Conservation (phyloP, 2,888 invertebrate genomes). For the Chrysomela aeneicollis region DNA sequence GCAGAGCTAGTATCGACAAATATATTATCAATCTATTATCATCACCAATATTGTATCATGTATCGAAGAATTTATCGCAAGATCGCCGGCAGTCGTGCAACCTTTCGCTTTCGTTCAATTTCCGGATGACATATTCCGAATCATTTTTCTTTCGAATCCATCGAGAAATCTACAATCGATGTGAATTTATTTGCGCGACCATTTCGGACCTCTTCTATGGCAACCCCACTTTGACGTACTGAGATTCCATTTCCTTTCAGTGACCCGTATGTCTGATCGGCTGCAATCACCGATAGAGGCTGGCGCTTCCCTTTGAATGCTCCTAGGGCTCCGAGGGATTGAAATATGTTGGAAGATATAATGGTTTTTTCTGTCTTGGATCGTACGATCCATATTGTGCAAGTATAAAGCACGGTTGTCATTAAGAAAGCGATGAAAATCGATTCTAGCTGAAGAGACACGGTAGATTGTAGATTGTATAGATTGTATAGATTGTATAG, state of each 20-base stretch:
- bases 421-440: not conserved
- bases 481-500: too few relatives aligned
- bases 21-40: too few relatives aligned
- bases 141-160: not conserved
- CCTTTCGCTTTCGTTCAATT: too few relatives aligned
- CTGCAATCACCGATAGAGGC: not conserved
- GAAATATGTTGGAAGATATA: not conserved
- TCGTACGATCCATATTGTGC: not conserved
- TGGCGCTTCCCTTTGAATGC: not conserved
- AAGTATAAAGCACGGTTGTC: not conserved
- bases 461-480: too few relatives aligned
- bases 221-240: not conserved
- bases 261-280: not conserved
- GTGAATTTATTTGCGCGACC: not conserved
- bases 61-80: too few relatives aligned
- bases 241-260: conserved; percentile 2
- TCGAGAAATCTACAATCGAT: not conserved
- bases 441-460: not conserved
- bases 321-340: not conserved
- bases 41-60: too few relatives aligned
- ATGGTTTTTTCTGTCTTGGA: not conserved
- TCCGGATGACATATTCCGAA: too few relatives aligned
- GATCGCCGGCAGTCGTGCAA: too few relatives aligned
- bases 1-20: too few relatives aligned
- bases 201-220: not conserved